A percentile compares a stretch with the other conserved stretches of the same genome.
Evolutionary conservation across 2,113 vertebrate species (phyloP).

Genomic region (Acrocephalus arundinaceus): DNA sequence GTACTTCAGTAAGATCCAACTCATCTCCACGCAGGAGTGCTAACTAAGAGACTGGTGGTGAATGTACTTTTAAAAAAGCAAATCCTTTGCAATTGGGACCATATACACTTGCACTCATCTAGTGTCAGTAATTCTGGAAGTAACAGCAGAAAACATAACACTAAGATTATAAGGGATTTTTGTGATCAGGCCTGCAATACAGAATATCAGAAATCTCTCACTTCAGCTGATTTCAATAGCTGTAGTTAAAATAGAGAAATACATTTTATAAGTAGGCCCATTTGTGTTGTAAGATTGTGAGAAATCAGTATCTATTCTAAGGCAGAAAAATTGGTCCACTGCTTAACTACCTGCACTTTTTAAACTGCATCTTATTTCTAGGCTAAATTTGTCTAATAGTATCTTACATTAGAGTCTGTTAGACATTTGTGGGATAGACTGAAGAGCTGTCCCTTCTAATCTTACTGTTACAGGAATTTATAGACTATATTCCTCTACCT

Average conservation of each 20-base stretch:
- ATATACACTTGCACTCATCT: not conserved
- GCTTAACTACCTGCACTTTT: not conserved
- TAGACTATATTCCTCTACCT: not conserved
- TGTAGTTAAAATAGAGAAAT: not conserved
- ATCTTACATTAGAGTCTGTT: not conserved
- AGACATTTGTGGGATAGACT: not conserved
- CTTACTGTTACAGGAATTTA: not conserved
- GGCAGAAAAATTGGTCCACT: not conserved
- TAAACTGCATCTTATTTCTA: not conserved
- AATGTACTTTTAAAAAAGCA: not conserved
- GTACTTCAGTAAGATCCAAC: not conserved
- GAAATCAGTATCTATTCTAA: not conserved
- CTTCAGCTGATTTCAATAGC: not conserved
- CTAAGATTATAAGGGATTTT: not conserved
- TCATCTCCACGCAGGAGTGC: not conserved
- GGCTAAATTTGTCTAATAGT: not conserved
- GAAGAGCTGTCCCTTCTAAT: not conserved
- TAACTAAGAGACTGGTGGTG: accelerated
- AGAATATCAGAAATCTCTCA: not conserved
- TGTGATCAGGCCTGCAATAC: not conserved
- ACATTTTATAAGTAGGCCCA: not conserved
- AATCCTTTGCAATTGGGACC: not conserved
- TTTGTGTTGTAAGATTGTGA: not conserved
- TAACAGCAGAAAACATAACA: not conserved
- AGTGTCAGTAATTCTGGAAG: not conserved